Evolutionary conservation across 2,797 vertebrate genomes (phyloP).

Genomic region (Cossypha dichroa): DNA sequence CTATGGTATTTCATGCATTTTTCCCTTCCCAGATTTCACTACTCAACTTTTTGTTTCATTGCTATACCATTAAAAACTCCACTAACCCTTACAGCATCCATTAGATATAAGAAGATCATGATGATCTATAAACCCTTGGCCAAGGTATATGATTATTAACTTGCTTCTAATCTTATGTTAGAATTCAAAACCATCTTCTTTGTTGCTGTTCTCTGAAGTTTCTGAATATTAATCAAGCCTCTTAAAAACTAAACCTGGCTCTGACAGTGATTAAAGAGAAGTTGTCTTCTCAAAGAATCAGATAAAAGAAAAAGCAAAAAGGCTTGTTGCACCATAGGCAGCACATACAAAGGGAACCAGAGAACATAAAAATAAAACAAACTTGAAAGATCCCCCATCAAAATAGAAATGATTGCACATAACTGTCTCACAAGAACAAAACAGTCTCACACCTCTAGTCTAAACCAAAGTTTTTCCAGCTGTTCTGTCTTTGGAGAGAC

Average conservation of each 20-base stretch:
- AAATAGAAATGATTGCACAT: not conserved
- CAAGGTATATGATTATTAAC: not conserved
- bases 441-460: not conserved
- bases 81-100: not conserved
- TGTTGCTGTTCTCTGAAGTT: not conserved
- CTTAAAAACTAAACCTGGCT: conserved; percentile 3
- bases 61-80: not conserved
- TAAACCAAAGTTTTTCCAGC: not conserved
- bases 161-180: not conserved
- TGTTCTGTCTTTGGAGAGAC: not conserved
- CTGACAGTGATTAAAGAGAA: conserved; percentile 50
- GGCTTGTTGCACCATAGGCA: not conserved
- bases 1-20: not conserved
- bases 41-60: not conserved
- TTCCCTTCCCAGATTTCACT: not conserved
- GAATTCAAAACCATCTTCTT: not conserved
- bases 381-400: not conserved
- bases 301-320: conserved; percentile 32
- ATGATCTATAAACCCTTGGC: not conserved
- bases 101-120: not conserved
- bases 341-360: not conserved
- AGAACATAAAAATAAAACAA: not conserved
- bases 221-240: not conserved
- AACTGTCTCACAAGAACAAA: not conserved
- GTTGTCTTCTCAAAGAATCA: conserved; percentile 15